Percentiles rank a stretch among this genome's conserved stretches.
These are phyloP conservation scores for Oplegnathus fasciatus DNA, from an alignment of 2,113 vertebrate species.

Conservation along the genomic window DNA sequence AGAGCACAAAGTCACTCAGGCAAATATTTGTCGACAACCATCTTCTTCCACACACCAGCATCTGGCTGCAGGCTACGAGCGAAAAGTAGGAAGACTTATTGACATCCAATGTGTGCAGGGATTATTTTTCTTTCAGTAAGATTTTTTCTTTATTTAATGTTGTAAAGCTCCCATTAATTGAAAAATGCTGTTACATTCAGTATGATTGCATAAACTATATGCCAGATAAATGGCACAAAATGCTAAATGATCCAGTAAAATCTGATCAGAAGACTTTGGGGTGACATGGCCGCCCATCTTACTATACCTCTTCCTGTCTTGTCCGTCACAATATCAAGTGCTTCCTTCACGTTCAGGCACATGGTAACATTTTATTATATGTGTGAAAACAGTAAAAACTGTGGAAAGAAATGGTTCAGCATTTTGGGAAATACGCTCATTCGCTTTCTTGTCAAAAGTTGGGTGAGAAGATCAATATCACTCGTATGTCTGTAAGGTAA, in stretches of 20 bases:
- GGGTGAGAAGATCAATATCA: neutral
- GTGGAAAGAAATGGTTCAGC: neutral
- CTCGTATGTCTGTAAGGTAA: neutral
- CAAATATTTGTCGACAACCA: conserved; percentile 58
- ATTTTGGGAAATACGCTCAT: neutral
- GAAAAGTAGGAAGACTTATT: conserved; percentile 1
- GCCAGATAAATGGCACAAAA: neutral
- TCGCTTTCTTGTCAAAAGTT: neutral
- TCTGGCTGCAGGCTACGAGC: conserved; percentile 23
- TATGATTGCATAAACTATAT: neutral
- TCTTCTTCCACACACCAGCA: conserved; percentile 34
- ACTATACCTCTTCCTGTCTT: too few species aligned
- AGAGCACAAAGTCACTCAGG: conserved; percentile 64
- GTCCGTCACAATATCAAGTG: too few species aligned
- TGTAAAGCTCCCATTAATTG: neutral
- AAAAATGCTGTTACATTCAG: neutral
- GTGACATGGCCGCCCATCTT: neutral
- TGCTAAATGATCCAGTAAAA: neutral
- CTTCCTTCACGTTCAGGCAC: neutral
- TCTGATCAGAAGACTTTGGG: neutral
- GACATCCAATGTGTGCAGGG: neutral
- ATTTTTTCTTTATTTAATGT: neutral
- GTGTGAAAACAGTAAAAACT: neutral
- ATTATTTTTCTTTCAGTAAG: neutral
- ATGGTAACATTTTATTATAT: neutral